Evolutionary conservation across 2,797 vertebrate species (phyloP), one percentile per base, ranked within the genome.

Genomic region (Myiotriccus ornatus): DNA sequence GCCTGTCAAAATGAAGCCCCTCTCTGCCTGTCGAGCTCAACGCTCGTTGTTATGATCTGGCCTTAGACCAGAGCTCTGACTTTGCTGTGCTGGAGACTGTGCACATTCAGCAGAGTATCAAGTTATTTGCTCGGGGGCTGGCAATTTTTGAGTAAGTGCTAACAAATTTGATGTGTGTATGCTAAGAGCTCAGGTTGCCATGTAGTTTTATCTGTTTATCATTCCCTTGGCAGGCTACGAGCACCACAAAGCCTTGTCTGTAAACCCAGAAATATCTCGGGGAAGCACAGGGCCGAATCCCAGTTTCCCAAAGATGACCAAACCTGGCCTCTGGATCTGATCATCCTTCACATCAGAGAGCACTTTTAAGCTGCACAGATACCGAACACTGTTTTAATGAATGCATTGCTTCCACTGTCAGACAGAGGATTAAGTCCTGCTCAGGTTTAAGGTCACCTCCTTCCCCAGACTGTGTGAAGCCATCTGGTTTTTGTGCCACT

Each of bases 361-460:
- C 39, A 32, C 53, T 67, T 76, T 79, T 74, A 85, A 90, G 41
- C 41, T 28, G 52, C 52, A 44, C n/a, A 64, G 69, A 76, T 80
- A 69, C 43, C 55, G 50, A 73, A 17, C 12, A 18, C 34, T 64
- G n/a, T 35, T 64, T 39, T 3, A 74, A 78, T 53, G 59, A 88
- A 56, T 65, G n/a, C 44, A 35, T 34, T 59, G 13, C 35, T 84
- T 80, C 60, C 30, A 69, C 68, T 7, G 6, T 79, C 1, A 0
- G 52, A 59, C 35, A 80, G 68, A 74, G 59, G 35, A 95, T 90
- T 94, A 92, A 96, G 63, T 73, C 63, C 63, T 87, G 63, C 32
- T 88, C 69, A 90, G 93, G 78, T 93, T 94, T 89, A 93, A 94
- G 85, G 91, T 94, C 83, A 62, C 63, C 63, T 88, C 69, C 70